Evolutionary conservation across 2,113 vertebrate genomes (phyloP), one percentile per base, ranked within the genome.

Genomic region (Ifrita kowaldi): DNA sequence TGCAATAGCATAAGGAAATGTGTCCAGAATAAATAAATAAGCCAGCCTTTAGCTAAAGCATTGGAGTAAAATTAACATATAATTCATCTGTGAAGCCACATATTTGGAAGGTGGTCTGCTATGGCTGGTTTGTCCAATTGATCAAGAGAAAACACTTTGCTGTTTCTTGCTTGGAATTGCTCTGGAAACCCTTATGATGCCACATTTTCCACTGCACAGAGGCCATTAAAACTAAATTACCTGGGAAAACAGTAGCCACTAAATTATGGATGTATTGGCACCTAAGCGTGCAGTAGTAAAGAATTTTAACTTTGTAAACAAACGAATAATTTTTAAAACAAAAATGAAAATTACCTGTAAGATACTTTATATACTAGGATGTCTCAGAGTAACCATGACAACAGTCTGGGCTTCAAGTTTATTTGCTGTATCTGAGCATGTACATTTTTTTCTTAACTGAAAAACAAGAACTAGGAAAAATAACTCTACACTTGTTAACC

Each of bases 351-450:
- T 70, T 33, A 93, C 67, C 47, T 59, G 6, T 41, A 30, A 85
- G 56, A 47, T 52, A 71, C 59, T 92, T 60, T 64, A 56, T 81
- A 10, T 49, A 56, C 65, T 67, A 89, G 49, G 27, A 47, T 65
- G 26, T 85, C 80, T 85, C 55, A 27, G 77, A 78, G 97, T 97
- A 96, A 96, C 97, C 91, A 96, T 94, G 90, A 79, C 96, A 95
- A 96, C 97, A 93, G 56, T 42, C 64, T 50, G 62, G 35, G 53
- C 88, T 95, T 64, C 59, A 44, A 77, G 49, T 56, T 60, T 42
- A 1, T 79, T 59, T 52, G 13, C 57, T 80, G 30, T 73, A 69
- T 83, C 60, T 94, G 81, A 92, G 65, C 42, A 74, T 24, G 37
- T 32, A 12, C 22, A 9, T 44, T 78, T 62, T 94, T 87, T 94